Conservation (phyloP, 2,113 vertebrate species). For the Struthidea cinerea region DNA sequence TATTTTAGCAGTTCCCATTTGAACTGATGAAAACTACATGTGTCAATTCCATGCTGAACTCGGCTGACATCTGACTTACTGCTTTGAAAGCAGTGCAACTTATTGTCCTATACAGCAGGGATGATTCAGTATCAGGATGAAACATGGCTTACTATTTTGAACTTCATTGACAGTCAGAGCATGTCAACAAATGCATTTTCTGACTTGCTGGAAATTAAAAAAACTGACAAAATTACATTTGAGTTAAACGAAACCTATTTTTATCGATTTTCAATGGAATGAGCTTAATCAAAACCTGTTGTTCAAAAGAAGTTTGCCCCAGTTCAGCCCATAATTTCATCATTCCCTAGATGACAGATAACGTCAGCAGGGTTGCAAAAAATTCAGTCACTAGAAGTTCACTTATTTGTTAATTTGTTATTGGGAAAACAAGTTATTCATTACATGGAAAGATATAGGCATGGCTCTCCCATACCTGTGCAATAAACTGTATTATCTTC, state of each 20-base stretch:
- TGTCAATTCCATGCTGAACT: not conserved
- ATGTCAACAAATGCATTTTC: not conserved
- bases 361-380: not conserved
- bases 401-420: not conserved
- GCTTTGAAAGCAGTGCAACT: not conserved
- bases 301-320: not conserved
- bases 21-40: not conserved
- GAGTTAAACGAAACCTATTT: not conserved
- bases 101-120: not conserved
- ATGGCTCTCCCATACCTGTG: conserved; percentile 78
- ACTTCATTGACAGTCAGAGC: not conserved
- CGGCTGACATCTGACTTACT: not conserved
- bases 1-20: not conserved
- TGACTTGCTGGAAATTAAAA: not conserved
- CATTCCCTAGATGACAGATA: not conserved
- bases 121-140: not conserved
- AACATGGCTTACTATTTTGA: not conserved
- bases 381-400: not conserved
- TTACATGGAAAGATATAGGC: not conserved
- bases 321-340: not conserved
- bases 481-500: conserved; percentile 99
- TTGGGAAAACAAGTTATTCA: not conserved
- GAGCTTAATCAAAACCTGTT: not conserved
- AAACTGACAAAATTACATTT: not conserved
- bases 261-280: not conserved